Conservation (phyloP, 1,140 invertebrate species). For the Drosophila nigrodunni region DNA sequence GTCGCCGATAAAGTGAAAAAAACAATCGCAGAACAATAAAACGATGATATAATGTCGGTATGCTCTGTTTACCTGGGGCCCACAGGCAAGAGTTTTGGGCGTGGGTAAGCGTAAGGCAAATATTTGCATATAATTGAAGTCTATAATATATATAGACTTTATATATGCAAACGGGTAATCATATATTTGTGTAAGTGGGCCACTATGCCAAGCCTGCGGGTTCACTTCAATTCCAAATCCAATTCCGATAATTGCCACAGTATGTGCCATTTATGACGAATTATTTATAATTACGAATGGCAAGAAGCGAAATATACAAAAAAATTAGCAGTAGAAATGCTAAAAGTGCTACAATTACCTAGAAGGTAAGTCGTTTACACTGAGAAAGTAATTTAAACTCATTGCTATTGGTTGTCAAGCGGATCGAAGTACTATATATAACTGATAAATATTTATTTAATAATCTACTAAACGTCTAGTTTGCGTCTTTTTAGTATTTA, state of each 20-base stretch:
- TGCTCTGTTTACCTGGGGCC: background rate
- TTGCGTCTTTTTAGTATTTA: no score
- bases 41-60: constrained; percentile 28
- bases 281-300: constrained; percentile 79
- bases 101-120: constrained; percentile 3
- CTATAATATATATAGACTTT: constrained; percentile 12
- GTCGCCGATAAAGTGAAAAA: constrained; percentile 21
- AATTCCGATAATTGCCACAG: constrained; percentile 74
- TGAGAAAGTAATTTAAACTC: background rate
- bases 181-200: constrained; percentile 14
- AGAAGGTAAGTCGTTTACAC: constrained; percentile 13
- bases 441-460: no score
- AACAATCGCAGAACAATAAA: constrained; percentile 21
- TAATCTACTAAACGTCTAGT: no score
- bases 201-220: constrained; percentile 35
- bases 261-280: constrained; percentile 73
- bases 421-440: background rate
- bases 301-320: constrained; percentile 35
- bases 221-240: constrained; percentile 12
- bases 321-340: constrained; percentile 25
- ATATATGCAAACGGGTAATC: constrained; percentile 2
- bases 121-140: constrained; percentile 40
- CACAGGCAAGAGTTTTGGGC: background rate
- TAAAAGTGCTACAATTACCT: constrained; percentile 1
- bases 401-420: background rate